Evolutionary conservation across 2,888 invertebrate species (phyloP), one percentile per base, ranked within the genome.

Genomic region (Cryptocephalus moraei): DNA sequence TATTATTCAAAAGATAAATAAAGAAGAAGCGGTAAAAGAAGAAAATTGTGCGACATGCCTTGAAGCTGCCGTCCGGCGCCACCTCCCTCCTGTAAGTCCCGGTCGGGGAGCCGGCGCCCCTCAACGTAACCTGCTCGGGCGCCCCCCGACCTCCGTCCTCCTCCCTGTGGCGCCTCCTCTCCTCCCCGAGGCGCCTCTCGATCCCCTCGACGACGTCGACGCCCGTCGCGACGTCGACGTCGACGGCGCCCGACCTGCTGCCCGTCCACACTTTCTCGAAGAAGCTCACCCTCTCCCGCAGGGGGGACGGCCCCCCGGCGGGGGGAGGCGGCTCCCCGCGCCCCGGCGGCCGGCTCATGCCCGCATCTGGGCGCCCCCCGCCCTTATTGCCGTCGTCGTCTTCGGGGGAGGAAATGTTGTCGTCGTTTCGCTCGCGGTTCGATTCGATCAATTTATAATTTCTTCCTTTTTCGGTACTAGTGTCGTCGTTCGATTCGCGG

Each of bases 211-310:
- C 8, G 14, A 31, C 33, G 14, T 32, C 43, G 8, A 8, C 33
- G 1, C 10, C 34, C 14, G 33, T 13, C n/a, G 33, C 40, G 22
- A 10, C 40, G 10, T 4, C 12, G 14, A 10, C 40, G 10, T 40
- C 40, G 36, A 36, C 51, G 47, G 14, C 72, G 67, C 46, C 53
- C 14, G 55, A 72, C 47, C 42, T 39, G 45, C 51, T 43, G 64
- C 81, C 80, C 51, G 79, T 76, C 84, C 85, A 86, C 55, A 86
- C 79, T 73, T 83, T 82, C 69, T 89, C 89, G 71, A 86, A 89
- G 67, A 86, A 86, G 57, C 77, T 80, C 58, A 89, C 87, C 59
- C 85, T 80, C 62, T 86, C 83, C 53, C 80, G 78, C 51, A 88
- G n/a, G 42, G 31, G 54, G 32, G 12, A n/a, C 8, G 12, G 22